Percentiles rank a stretch among this genome's conserved stretches.
Conservation (phyloP, 2,113 vertebrate genomes). For the Vidua chalybeata region DNA sequence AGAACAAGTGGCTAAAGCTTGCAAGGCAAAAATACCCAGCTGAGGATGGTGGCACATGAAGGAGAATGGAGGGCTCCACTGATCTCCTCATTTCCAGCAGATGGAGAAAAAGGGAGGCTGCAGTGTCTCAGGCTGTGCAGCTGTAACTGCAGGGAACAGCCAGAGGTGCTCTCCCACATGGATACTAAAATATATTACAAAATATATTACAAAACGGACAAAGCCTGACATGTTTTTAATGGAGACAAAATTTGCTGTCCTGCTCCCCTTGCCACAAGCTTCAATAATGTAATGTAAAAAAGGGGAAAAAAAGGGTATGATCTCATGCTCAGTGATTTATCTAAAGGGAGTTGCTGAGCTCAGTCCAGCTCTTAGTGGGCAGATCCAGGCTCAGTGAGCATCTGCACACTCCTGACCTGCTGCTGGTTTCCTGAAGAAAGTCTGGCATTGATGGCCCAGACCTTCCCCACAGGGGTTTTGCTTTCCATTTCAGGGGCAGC, state of each 20-base stretch:
- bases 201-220: slow-evolving; percentile 2
- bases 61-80: background rate
- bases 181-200: background rate
- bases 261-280: background rate
- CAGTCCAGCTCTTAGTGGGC: background rate
- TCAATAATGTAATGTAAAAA: background rate
- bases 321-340: background rate
- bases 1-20: background rate
- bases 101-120: background rate
- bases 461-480: background rate
- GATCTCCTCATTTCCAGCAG: background rate
- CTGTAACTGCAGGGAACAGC: background rate
- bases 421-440: background rate
- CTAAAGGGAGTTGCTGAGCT: slow-evolving; percentile 21
- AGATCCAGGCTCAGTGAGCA: background rate
- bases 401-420: background rate
- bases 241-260: slow-evolving; percentile 10
- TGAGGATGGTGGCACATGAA: background rate
- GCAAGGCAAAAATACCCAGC: background rate
- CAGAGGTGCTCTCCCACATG: background rate
- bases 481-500: background rate
- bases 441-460: background rate
- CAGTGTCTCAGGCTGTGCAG: background rate
- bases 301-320: background rate
- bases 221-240: background rate